These are phyloP conservation scores for Planococcus citri DNA, from an alignment of 1,140 invertebrate genomes.

Conservation along the genomic window DNA sequence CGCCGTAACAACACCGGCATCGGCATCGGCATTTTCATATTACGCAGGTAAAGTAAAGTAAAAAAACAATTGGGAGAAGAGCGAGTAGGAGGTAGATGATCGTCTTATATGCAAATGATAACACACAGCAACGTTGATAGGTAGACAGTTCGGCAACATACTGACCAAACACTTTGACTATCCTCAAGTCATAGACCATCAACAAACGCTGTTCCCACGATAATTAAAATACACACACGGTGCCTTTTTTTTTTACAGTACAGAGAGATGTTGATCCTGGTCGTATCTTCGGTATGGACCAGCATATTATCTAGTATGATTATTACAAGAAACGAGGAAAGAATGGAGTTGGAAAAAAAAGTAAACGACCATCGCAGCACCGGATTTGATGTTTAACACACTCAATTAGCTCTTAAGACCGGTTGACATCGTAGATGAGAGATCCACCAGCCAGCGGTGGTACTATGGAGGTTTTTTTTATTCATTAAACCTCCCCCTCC, in stretches of 20 bases:
- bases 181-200: neutral
- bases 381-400: slow-evolving; percentile 1
- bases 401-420: slow-evolving; percentile 9
- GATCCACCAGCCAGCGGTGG: too few species aligned
- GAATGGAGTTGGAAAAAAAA: neutral
- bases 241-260: too few species aligned
- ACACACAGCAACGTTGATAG: neutral
- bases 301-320: neutral
- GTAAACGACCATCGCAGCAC: neutral
- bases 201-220: neutral
- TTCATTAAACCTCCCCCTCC: too few species aligned
- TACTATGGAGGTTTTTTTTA: too few species aligned
- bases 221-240: neutral
- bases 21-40: too few species aligned
- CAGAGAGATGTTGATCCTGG: too few species aligned
- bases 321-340: neutral
- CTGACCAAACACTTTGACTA: neutral
- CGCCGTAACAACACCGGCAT: too few species aligned
- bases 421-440: slow-evolving; percentile 2
- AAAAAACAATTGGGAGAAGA: too few species aligned
- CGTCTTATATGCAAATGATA: too few species aligned
- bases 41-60: too few species aligned
- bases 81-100: too few species aligned
- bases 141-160: neutral
- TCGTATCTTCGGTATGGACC: too few species aligned